Conservation (phyloP, 2,888 invertebrate species). For the Epicampocera succincta region DNA sequence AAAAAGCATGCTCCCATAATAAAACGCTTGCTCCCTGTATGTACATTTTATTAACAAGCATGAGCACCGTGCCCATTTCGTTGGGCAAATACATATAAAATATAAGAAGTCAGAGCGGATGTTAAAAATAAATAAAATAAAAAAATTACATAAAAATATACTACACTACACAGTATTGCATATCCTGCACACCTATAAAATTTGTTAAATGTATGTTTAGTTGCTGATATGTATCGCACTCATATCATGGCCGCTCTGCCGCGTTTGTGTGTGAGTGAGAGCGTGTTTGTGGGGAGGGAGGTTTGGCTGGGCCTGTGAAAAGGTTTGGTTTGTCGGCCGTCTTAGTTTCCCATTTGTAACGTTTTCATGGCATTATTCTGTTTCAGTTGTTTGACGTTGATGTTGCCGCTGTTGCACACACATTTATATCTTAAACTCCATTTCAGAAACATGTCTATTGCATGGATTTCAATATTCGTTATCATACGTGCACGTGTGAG, state of each 20-base stretch:
- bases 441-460: conserved; percentile 10
- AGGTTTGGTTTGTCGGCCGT: conserved; percentile 30
- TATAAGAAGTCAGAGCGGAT: conserved; percentile 32
- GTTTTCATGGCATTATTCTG: conserved; percentile 36
- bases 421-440: conserved; percentile 30
- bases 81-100: conserved; percentile 44
- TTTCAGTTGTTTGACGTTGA: conserved; percentile 2
- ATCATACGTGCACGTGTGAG: neutral
- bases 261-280: neutral
- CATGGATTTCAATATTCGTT: neutral
- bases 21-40: conserved; percentile 14
- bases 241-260: conserved; percentile 16
- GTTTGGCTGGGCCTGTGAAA: neutral
- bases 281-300: neutral
- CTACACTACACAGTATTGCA: neutral
- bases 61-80: conserved; percentile 53
- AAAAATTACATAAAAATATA: neutral
- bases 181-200: conserved; percentile 41
- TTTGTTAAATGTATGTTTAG: conserved; percentile 39
- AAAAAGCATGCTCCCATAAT: neutral
- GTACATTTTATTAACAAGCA: conserved; percentile 36
- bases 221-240: conserved; percentile 39
- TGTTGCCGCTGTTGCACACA: conserved; percentile 25
- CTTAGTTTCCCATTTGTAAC: conserved; percentile 42
- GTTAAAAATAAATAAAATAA: conserved; percentile 23